Conservation (phyloP, 2,797 vertebrate species). For the Neostethus bicornis region DNA sequence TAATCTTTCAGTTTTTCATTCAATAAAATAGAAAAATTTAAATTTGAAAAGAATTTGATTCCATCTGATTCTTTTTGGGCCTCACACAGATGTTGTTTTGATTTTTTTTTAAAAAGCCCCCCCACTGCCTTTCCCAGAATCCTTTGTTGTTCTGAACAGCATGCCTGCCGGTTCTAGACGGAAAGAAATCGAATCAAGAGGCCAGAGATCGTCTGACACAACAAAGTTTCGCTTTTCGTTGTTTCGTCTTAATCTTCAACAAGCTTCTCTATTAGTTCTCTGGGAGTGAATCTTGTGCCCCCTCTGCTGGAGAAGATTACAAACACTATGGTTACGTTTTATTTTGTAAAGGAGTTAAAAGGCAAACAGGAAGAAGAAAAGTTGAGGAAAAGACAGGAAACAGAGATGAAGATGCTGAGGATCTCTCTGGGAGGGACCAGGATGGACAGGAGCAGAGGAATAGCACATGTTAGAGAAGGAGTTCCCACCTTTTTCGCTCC, state of each 20-base stretch:
- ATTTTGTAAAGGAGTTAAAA: too few relatives aligned
- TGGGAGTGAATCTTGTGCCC: background rate
- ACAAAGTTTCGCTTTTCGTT: constrained; percentile 28
- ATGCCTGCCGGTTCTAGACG: constrained; percentile 56
- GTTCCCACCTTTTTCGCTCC: too few relatives aligned
- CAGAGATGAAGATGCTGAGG: too few relatives aligned
- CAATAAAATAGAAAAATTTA: background rate
- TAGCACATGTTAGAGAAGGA: too few relatives aligned
- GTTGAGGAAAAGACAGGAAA: too few relatives aligned
- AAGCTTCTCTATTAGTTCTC: background rate
- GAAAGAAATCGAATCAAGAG: constrained; percentile 37
- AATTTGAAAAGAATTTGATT: background rate
- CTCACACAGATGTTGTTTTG: constrained; percentile 69
- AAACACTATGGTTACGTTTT: too few relatives aligned
- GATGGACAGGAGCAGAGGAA: too few relatives aligned
- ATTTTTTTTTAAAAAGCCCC: constrained; percentile 41
- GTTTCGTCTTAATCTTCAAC: background rate
- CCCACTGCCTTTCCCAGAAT: constrained; percentile 73
- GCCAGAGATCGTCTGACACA: constrained; percentile 57
- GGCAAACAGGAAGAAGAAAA: too few relatives aligned
- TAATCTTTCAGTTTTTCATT: too few relatives aligned
- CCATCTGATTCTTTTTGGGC: constrained; percentile 8
- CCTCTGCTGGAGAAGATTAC: too few relatives aligned
- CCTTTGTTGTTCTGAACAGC: constrained; percentile 74
- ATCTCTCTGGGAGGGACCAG: too few relatives aligned